These are phyloP conservation scores for Papilio dardanus DNA, from an alignment of 1,140 invertebrate genomes.

Conservation along the genomic window DNA sequence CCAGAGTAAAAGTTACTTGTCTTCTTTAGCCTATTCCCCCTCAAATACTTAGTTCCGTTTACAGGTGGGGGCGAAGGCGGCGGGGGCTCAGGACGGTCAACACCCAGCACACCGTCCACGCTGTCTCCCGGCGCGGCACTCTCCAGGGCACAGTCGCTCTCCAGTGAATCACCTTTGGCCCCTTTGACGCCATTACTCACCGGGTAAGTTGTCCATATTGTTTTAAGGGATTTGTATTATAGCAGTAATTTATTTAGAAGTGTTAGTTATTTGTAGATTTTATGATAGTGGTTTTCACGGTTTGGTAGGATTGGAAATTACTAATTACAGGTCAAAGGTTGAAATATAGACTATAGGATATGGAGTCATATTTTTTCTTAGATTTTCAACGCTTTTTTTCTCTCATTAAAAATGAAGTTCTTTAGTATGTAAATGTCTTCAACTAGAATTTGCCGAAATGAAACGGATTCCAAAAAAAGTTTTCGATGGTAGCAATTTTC, in stretches of 20 bases:
- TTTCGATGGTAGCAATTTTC: neutral
- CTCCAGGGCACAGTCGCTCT: slow-evolving; percentile 74
- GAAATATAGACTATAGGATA: neutral
- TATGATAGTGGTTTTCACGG: slow-evolving; percentile 14
- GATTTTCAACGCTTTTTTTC: neutral
- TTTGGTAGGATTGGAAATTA: slow-evolving; percentile 27
- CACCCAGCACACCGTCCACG: slow-evolving; percentile 77
- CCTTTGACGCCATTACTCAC: slow-evolving; percentile 71
- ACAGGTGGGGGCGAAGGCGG: slow-evolving; percentile 58
- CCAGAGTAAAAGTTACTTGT: neutral
- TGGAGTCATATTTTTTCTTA: neutral
- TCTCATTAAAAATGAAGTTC: neutral
- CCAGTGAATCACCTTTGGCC: slow-evolving; percentile 74
- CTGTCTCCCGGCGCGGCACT: slow-evolving; percentile 75
- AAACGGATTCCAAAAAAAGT: neutral
- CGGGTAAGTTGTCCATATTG: slow-evolving; percentile 59
- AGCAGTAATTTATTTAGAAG: neutral
- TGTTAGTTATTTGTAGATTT: slow-evolving; percentile 29
- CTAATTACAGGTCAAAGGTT: neutral
- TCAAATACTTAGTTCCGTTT: neutral
- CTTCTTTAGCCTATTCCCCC: neutral
- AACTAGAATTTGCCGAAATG: neutral
- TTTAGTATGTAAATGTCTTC: neutral
- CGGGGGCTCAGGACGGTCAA: slow-evolving; percentile 75
- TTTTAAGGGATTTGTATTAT: neutral